Evolutionary conservation across 1,140 invertebrate species (phyloP), one percentile per base, ranked within the genome.

Genomic region (Piezodorus guildinii): DNA sequence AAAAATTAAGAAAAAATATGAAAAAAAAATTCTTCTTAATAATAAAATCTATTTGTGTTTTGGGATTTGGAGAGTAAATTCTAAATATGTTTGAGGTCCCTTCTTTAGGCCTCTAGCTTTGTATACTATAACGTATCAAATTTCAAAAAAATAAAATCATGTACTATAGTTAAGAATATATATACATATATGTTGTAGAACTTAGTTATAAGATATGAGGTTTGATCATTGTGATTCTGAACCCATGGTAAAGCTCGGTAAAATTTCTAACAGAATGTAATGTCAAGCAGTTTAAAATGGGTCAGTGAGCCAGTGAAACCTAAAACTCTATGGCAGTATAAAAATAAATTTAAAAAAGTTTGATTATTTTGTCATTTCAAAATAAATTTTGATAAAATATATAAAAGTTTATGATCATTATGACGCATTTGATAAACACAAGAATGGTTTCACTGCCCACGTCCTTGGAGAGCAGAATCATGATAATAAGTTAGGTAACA

Each of bases 181-280:
- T 19, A 21, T 49, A 49, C 46, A 49, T 49, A 23, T 56, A 56
- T 56, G 52, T 56, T 56, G 19, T 56, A 56, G 52, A 56, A 23
- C 19, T 23, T 56, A 56, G 52, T 23, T 25, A 23, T 56, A 56
- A 56, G 52, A 56, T 23, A 56, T 56, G 52, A 56, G 52, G 52
- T 56, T 23, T 56, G 52, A 56, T 23, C 52, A 23, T 56, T 23
- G 52, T 56, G 52, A 56, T 56, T 56, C 52, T 56, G 52, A 56
- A 56, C 52, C 23, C 52, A 56, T 56, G 52, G 52, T 56, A 56
- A 56, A 56, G 52, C 52, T 56, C 52, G 52, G 52, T 23, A 25
- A 56, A 56, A 56, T 56, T 56, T 56, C 52, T 56, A 56, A 56
- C 52, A 56, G 52, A 56, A 23, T 56, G 52, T 23, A 16, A 23